A percentile compares a stretch with the other conserved stretches of the same genome.
Evolutionary conservation across 2,888 invertebrate species (phyloP).

Genomic region (Ectemnius lituratus): DNA sequence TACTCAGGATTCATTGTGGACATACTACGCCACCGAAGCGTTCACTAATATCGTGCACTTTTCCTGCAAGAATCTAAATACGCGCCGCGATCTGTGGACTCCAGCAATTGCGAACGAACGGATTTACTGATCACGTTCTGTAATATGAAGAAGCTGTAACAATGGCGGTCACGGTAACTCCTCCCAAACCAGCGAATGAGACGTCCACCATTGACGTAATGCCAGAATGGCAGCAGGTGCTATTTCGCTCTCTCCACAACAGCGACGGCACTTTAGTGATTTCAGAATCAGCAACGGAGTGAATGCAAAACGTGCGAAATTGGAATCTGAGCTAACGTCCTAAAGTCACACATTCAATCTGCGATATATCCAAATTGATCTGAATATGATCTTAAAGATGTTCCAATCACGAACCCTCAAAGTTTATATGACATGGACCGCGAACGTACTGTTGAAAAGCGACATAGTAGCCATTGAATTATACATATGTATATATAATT

Average conservation of each 20-base stretch:
- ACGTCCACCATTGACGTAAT: slow-evolving; percentile 73
- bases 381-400: too few relatives aligned
- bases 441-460: too few relatives aligned
- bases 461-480: too few relatives aligned
- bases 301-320: neutral
- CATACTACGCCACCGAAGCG: slow-evolving; percentile 72
- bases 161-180: slow-evolving; percentile 75
- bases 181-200: slow-evolving; percentile 70
- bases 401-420: too few relatives aligned
- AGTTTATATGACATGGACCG: too few relatives aligned
- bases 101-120: slow-evolving; percentile 39
- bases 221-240: slow-evolving; percentile 71
- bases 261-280: slow-evolving; percentile 37
- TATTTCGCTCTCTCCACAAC: slow-evolving; percentile 56
- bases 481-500: too few relatives aligned
- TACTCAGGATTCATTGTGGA: slow-evolving; percentile 79
- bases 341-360: slow-evolving; percentile 16
- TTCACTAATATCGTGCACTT: slow-evolving; percentile 36
- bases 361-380: too few relatives aligned
- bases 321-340: slow-evolving; percentile 21
- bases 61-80: slow-evolving; percentile 26
- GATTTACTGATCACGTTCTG: slow-evolving; percentile 58
- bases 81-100: slow-evolving; percentile 32
- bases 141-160: slow-evolving; percentile 66
- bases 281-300: slow-evolving; percentile 7